Evolutionary conservation across 2,797 vertebrate species (phyloP).

Genomic region (Craterocephalus amniculus): DNA sequence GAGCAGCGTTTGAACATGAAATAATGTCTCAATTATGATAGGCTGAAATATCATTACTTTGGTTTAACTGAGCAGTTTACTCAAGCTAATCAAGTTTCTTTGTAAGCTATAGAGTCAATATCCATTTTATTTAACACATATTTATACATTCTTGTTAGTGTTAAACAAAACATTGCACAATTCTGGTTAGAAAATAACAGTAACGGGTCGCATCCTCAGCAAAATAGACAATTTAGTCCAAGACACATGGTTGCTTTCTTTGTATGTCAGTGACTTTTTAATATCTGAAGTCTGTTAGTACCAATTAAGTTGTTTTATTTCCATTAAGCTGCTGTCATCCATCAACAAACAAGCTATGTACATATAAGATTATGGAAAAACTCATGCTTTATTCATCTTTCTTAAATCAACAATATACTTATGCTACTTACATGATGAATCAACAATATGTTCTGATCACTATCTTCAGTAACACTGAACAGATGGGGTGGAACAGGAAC

Average conservation of each 20-base stretch:
- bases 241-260: conserved; percentile 1
- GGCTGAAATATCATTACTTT: neutral
- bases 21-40: neutral
- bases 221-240: neutral
- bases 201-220: neutral
- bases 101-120: neutral
- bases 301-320: neutral
- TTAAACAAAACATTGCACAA: too few relatives aligned
- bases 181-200: neutral
- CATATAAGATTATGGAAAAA: conserved; percentile 62
- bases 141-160: too few relatives aligned
- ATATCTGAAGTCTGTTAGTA: neutral
- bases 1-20: too few relatives aligned
- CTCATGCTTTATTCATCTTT: conserved; percentile 80
- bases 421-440: conserved; percentile 72
- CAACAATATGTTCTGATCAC: conserved; percentile 68
- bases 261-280: neutral
- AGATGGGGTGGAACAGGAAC: conserved; percentile 61
- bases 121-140: too few relatives aligned
- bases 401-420: conserved; percentile 73
- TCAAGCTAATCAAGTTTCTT: neutral
- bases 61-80: neutral
- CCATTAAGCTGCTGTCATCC: conserved; percentile 2
- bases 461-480: conserved; percentile 70
- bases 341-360: conserved; percentile 52